Evolutionary conservation across 1,140 invertebrate species (phyloP).

Genomic region (Aphis craccivora): DNA sequence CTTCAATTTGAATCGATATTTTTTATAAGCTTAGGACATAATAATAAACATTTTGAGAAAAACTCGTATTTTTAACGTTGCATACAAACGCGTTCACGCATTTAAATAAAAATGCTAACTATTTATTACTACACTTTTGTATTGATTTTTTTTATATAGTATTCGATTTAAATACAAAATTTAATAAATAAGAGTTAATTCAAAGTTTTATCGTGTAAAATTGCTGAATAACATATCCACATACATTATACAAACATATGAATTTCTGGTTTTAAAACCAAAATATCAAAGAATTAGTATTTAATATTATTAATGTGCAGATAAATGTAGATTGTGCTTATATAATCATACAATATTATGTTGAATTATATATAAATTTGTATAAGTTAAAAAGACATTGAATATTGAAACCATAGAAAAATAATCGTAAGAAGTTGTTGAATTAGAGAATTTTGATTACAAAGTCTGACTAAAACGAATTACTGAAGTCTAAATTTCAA

Average conservation of each 20-base stretch:
- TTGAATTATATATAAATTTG: background rate
- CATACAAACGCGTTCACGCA: background rate
- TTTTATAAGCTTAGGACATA: background rate
- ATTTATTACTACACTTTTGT: background rate
- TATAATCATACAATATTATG: background rate
- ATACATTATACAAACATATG: background rate
- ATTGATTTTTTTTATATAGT: background rate
- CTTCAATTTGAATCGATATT: background rate
- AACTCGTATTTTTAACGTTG: background rate
- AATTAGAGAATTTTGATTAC: background rate
- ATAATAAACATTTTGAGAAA: background rate
- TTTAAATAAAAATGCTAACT: background rate
- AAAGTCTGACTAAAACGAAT: background rate
- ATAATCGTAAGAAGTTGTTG: background rate
- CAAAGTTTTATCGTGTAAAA: background rate
- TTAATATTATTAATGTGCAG: background rate
- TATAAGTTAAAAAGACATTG: background rate
- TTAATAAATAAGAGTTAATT: background rate
- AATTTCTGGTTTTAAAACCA: background rate
- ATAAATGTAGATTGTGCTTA: background rate
- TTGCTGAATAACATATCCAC: background rate
- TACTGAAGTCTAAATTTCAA: background rate
- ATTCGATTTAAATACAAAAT: background rate
- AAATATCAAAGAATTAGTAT: background rate
- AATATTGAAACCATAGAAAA: background rate